phyloP scores from a whole-genome alignment of 2,888 invertebrate genomes.

The Sesamia inferens region DNA sequence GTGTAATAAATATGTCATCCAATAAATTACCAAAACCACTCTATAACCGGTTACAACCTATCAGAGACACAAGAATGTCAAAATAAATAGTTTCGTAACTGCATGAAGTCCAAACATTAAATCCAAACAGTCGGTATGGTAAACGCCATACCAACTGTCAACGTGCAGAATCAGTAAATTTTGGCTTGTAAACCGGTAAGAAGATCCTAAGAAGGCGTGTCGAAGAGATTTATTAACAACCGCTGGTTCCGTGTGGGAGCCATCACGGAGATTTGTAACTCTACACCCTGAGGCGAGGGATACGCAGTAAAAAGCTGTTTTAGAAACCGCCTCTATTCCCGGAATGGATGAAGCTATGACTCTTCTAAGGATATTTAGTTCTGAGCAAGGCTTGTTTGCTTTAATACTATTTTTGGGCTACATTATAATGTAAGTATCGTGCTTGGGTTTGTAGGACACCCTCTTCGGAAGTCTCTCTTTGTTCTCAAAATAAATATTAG shows the following conservation, averaged over 20 bases:
- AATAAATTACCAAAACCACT: conserved; percentile 2
- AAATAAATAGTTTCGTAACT: conserved; percentile 35
- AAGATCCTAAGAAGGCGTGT: conserved; percentile 70
- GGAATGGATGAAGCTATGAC: conserved; percentile 64
- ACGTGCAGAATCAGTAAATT: conserved; percentile 65
- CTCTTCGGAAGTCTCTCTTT: conserved; percentile 33
- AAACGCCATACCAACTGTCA: conserved; percentile 63
- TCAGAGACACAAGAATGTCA: background rate
- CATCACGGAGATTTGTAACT: conserved; percentile 76
- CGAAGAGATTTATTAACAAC: conserved; percentile 75
- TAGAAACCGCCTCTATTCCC: conserved; percentile 73
- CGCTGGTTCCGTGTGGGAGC: conserved; percentile 68
- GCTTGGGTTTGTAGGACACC: conserved; percentile 29
- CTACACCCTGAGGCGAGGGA: conserved; percentile 64
- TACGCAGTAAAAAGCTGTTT: conserved; percentile 71
- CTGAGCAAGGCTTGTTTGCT: conserved; percentile 63
- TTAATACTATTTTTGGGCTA: conserved; percentile 52
- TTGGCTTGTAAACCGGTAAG: conserved; percentile 69
- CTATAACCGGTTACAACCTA: conserved; percentile 1
- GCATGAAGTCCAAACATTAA: conserved; percentile 28
- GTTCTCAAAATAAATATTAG: conserved; percentile 54
- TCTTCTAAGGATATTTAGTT: conserved; percentile 55
- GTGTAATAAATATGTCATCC: background rate
- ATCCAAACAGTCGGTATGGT: no score
- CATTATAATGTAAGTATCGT: conserved; percentile 41